phyloP scores from a whole-genome alignment of 2,113 vertebrate genomes.

The Lepus europaeus region DNA sequence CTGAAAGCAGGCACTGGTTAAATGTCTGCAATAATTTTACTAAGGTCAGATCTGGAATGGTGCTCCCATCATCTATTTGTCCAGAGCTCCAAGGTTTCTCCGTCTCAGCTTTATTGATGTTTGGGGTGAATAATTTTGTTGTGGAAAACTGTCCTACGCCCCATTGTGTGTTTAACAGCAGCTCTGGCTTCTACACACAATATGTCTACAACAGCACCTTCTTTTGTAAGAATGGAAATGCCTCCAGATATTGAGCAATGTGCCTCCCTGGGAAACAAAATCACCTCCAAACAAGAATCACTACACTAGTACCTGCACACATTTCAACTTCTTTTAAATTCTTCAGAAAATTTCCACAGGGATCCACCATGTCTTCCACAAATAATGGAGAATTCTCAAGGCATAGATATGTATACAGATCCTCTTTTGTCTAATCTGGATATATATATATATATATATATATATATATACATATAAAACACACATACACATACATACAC shows the following conservation, averaged over 20 bases:
- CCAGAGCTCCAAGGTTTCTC: background rate
- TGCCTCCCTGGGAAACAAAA: background rate
- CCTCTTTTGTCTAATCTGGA: background rate
- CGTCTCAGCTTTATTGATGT: background rate
- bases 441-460: background rate
- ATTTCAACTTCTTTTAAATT: background rate
- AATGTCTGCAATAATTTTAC: background rate
- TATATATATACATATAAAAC: too few species aligned
- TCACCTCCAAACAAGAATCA: background rate
- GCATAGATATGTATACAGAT: background rate
- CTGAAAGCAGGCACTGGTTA: background rate
- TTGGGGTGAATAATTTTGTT: background rate
- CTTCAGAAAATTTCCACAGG: background rate
- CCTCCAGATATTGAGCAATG: background rate
- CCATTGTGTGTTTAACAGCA: background rate
- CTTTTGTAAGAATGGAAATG: background rate
- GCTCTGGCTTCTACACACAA: background rate
- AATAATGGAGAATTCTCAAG: background rate
- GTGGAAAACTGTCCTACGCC: background rate
- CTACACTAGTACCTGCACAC: background rate
- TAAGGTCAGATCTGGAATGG: background rate
- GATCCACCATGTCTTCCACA: background rate
- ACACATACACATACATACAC: background rate
- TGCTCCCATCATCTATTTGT: background rate
- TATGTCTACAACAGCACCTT: fast-evolving